Evolutionary conservation across 2,888 invertebrate genomes (phyloP).

Genomic region (Galeopsomyia nigrocyanea): DNA sequence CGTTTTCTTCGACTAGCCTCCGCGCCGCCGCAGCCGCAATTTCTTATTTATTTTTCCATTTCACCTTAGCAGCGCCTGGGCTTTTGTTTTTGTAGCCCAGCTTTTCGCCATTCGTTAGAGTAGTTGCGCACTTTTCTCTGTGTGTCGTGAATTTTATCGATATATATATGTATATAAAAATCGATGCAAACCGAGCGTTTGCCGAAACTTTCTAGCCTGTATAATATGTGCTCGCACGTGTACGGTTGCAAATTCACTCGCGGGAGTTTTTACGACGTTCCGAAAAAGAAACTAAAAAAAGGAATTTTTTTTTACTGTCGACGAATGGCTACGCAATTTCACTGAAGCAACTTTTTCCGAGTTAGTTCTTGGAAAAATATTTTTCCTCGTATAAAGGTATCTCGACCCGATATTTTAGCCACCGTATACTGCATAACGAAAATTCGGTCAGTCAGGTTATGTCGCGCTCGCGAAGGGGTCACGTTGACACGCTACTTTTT

Average conservation of each 20-base stretch:
- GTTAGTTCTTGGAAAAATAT: slow-evolving; percentile 4
- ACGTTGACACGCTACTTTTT: background rate
- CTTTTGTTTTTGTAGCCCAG: slow-evolving; percentile 9
- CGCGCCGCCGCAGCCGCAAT: too few species aligned
- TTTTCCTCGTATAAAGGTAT: background rate
- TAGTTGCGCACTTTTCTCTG: too few species aligned
- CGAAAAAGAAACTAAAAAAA: background rate
- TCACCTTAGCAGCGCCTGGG: too few species aligned
- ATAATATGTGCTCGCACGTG: too few species aligned
- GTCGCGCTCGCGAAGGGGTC: background rate
- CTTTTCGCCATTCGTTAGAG: slow-evolving; percentile 25
- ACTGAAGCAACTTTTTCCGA: background rate
- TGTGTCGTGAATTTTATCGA: too few species aligned
- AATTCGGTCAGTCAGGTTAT: slow-evolving; percentile 1
- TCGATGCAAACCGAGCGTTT: too few species aligned
- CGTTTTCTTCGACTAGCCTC: background rate
- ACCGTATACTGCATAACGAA: background rate
- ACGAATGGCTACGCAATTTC: background rate
- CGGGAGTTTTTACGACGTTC: too few species aligned
- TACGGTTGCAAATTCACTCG: too few species aligned
- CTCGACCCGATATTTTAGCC: slow-evolving; percentile 1
- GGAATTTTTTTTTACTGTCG: slow-evolving; percentile 3
- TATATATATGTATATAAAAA: too few species aligned
- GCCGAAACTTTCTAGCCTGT: too few species aligned
- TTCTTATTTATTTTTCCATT: too few species aligned